phyloP scores from a whole-genome alignment of 2,888 invertebrate genomes.

The Eustalomyia histrio region DNA sequence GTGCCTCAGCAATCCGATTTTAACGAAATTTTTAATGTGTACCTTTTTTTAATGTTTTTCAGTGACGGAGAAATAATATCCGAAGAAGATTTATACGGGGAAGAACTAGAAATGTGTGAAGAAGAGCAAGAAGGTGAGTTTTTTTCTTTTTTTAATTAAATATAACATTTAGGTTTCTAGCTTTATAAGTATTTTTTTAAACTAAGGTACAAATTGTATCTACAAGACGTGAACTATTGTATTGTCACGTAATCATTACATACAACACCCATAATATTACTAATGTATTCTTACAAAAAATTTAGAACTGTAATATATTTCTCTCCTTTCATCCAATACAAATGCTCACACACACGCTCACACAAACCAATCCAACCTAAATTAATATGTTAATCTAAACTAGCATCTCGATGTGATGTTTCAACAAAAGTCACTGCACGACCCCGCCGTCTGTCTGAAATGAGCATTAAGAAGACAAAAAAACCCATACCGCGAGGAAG shows the following conservation, averaged over 20 bases:
- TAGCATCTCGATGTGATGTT: slow-evolving; percentile 68
- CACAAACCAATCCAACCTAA: not conserved
- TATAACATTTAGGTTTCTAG: too few species aligned
- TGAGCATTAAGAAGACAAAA: slow-evolving; percentile 90
- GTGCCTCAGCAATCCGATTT: too few species aligned
- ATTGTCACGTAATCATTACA: too few species aligned
- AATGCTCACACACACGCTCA: slow-evolving; percentile 26
- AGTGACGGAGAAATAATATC: slow-evolving; percentile 87
- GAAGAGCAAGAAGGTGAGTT: slow-evolving; percentile 80
- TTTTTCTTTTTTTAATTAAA: not conserved
- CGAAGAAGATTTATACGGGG: slow-evolving; percentile 80
- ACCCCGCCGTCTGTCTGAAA: slow-evolving; percentile 91
- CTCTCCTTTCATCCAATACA: slow-evolving; percentile 42
- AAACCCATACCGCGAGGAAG: slow-evolving; percentile 95
- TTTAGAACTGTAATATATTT: slow-evolving; percentile 1
- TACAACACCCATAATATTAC: not conserved
- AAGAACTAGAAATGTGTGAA: slow-evolving; percentile 82
- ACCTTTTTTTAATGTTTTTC: not conserved
- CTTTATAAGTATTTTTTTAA: too few species aligned
- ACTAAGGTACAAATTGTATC: too few species aligned
- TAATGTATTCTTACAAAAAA: slow-evolving; percentile 31
- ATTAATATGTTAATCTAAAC: slow-evolving; percentile 4
- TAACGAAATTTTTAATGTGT: too few species aligned
- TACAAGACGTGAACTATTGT: too few species aligned
- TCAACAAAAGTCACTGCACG: slow-evolving; percentile 82